Evolutionary conservation across 2,113 vertebrate genomes (phyloP), one percentile per base, ranked within the genome.

Genomic region (Phyllostomus discolor): DNA sequence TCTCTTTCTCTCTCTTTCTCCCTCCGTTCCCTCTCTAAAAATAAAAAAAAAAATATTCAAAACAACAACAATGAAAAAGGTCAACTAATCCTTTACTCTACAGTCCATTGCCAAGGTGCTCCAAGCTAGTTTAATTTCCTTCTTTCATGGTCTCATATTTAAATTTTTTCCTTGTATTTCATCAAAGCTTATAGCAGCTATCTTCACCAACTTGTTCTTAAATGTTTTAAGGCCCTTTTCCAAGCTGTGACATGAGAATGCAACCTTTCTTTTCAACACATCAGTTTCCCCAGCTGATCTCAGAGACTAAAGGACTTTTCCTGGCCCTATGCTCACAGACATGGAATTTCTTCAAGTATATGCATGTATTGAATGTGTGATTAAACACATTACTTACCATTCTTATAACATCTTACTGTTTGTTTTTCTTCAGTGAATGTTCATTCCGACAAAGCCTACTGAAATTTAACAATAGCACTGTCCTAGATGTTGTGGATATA

Each of bases 371-470:
- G 75, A 8, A 79, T 35, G 41, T 26, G 46, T 87, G 31, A 88
- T 28, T 95, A 76, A 93, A 52, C 70, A 90, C 46, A 69, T 82
- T 33, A 88, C 43, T 92, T 93, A 86, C 43, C 22, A 62, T 90
- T 97, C 50, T 91, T 93, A 86, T n/a, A 83, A 6, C 84, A 86
- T 67, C 79, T 90, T 96, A 87, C 46, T 67, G 28, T 93, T 93
- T 93, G 78, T 95, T 95, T 97, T 88, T 95, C 67, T 95, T 93
- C 57, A 76, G 84, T 4, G 10, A 94, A 90, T 95, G 46, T 73
- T 94, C 70, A 81, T 85, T 95, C 76, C 69, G 81, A 66, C 66
- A 90, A 94, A 97, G 72, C 59, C 70, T 88, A 41, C 41, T 85
- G 70, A 90, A 92, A 85, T 76, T 26, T 80, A 66, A 96, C 66